Percentiles rank a stretch among this genome's conserved stretches.
Evolutionary conservation across 1,140 invertebrate species (phyloP).

Genomic region (Papilio xuthus): DNA sequence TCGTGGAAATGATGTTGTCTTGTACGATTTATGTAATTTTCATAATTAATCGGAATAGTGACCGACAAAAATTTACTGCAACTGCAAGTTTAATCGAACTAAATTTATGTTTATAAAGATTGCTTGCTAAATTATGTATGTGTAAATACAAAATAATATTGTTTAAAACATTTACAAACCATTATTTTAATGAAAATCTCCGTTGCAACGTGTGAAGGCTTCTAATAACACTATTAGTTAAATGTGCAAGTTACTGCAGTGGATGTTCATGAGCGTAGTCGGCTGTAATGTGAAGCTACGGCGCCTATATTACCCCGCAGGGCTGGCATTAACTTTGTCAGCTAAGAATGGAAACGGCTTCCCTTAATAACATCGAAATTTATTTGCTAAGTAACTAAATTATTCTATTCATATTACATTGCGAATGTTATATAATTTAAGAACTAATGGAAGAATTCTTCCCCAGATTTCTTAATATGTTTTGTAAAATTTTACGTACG

Average conservation of each 20-base stretch:
- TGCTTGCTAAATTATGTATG: not conserved
- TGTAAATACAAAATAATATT: not conserved
- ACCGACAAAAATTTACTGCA: no score
- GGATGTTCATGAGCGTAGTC: constrained; percentile 54
- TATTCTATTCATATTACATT: no score
- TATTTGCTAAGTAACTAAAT: not conserved
- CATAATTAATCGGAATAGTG: no score
- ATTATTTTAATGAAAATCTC: constrained; percentile 46
- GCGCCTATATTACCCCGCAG: constrained; percentile 54
- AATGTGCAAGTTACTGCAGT: constrained; percentile 59
- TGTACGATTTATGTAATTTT: no score
- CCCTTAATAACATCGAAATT: not conserved
- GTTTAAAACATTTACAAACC: constrained; percentile 7
- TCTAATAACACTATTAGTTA: constrained; percentile 62
- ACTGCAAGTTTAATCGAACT: no score
- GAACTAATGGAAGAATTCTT: no score
- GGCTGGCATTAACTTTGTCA: constrained; percentile 49
- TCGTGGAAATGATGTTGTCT: no score
- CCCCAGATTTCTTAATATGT: no score
- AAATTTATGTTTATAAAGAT: not conserved
- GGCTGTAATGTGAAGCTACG: constrained; percentile 65
- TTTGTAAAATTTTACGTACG: no score
- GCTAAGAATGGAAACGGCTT: constrained; percentile 41
- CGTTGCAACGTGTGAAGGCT: constrained; percentile 43
- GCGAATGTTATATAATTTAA: no score